Conservation (phyloP, 2,888 invertebrate species). For the Eueremaeus valkanovi region DNA sequence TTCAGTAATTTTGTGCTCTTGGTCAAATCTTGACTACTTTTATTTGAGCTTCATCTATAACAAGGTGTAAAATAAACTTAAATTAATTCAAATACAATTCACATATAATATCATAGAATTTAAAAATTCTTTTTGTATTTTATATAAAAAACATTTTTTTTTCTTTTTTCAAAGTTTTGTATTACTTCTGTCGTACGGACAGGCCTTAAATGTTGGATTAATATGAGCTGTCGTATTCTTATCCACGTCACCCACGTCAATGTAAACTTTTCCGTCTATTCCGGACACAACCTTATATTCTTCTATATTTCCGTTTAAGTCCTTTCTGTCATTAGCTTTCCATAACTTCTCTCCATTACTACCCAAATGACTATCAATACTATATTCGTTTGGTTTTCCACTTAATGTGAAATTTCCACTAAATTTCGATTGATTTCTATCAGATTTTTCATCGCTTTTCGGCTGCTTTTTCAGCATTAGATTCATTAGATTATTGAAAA, state of each 20-base stretch:
- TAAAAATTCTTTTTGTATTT: no score
- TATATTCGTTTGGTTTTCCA: background rate
- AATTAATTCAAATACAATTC: no score
- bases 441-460: background rate
- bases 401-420: background rate
- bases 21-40: no score
- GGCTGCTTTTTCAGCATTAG: background rate
- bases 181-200: no score
- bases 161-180: background rate
- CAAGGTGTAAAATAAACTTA: no score
- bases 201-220: background rate
- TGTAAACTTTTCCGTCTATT: background rate
- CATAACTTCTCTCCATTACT: background rate
- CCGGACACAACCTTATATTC: background rate
- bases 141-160: no score
- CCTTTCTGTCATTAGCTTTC: background rate
- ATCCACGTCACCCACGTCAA: background rate
- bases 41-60: no score
- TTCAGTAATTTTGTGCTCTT: no score
- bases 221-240: background rate
- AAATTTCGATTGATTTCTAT: background rate
- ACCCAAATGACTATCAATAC: background rate
- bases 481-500: constrained; percentile 16
- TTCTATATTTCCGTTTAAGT: background rate
- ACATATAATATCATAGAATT: no score